A percentile compares a stretch with the other conserved stretches of the same genome.
phyloP scores from a whole-genome alignment of 2,797 vertebrate species.

The Acridotheres tristis region DNA sequence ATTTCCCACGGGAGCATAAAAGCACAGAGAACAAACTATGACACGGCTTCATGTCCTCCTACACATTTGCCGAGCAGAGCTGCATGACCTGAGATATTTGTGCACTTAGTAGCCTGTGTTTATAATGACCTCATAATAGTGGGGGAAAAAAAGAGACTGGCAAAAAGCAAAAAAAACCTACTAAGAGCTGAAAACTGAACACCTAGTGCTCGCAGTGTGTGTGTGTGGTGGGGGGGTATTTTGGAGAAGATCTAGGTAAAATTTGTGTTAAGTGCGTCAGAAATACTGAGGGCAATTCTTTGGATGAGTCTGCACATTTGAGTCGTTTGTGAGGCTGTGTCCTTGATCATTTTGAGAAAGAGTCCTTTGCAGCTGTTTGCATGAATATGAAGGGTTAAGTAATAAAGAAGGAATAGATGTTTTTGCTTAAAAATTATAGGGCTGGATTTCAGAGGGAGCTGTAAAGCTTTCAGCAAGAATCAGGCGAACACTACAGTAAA shows the following conservation, averaged over 20 bases:
- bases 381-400: background rate
- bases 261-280: background rate
- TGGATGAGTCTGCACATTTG: background rate
- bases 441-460: background rate
- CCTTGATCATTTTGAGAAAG: background rate
- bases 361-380: background rate
- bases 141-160: background rate
- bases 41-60: background rate
- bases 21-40: background rate
- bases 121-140: background rate
- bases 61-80: background rate
- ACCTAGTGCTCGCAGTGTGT: background rate
- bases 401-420: background rate
- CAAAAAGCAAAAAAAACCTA: background rate
- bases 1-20: background rate
- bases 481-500: background rate
- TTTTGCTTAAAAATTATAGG: conserved; percentile 6
- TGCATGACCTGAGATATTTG: background rate
- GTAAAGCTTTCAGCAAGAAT: conserved; percentile 29
- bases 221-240: background rate
- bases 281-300: background rate
- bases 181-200: background rate
- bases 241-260: background rate
- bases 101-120: background rate
- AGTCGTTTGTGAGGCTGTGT: background rate